These are phyloP conservation scores for Poecile atricapillus DNA, from an alignment of 2,113 vertebrate genomes.

Conservation along the genomic window DNA sequence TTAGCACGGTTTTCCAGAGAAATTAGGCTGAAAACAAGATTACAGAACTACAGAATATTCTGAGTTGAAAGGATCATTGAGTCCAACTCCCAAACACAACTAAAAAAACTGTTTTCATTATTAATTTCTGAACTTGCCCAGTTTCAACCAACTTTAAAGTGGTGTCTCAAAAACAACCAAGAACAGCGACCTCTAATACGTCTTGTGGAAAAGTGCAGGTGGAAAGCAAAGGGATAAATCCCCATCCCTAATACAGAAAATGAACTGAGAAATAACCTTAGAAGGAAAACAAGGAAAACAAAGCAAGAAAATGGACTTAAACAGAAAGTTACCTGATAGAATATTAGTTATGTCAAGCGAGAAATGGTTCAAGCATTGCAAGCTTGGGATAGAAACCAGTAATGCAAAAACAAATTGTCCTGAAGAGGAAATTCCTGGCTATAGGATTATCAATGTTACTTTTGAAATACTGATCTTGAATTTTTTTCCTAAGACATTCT, in stretches of 20 bases:
- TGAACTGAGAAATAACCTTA: background rate
- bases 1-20: background rate
- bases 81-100: background rate
- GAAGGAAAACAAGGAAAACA: background rate
- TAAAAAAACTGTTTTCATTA: background rate
- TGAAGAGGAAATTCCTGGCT: background rate
- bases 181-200: rapidly evolving
- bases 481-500: background rate
- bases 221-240: background rate
- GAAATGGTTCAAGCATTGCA: background rate
- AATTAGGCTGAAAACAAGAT: background rate
- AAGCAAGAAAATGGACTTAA: background rate
- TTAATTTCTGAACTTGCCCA: background rate
- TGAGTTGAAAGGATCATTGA: background rate
- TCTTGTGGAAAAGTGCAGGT: background rate
- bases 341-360: background rate
- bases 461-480: background rate
- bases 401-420: background rate
- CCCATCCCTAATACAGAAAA: background rate
- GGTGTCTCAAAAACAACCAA: background rate
- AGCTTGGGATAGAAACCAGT: background rate
- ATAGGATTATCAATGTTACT: background rate
- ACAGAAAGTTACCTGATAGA: background rate
- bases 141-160: background rate
- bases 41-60: background rate